These are phyloP conservation scores for Drosophila eugracilis DNA, from an alignment of 1,140 invertebrate species.

Conservation along the genomic window DNA sequence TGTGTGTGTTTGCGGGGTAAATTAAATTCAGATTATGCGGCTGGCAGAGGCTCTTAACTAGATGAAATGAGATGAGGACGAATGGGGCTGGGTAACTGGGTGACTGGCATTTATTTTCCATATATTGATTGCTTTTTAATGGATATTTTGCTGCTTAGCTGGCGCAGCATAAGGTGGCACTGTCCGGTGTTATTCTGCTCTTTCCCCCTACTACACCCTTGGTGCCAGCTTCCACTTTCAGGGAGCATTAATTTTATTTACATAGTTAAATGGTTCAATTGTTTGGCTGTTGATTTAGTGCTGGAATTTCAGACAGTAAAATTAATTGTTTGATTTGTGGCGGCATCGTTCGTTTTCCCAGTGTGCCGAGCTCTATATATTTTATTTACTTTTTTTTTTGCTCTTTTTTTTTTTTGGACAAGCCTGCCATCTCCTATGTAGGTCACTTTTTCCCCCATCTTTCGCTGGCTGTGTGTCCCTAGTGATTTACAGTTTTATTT, in stretches of 20 bases:
- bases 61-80: conserved; percentile 53
- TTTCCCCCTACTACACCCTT: not conserved
- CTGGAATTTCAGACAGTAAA: conserved; percentile 77
- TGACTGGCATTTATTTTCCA: conserved; percentile 81
- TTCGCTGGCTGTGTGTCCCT: conserved; percentile 21
- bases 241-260: conserved; percentile 77
- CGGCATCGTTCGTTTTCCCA: conserved; percentile 29
- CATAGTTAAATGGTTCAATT: conserved; percentile 82
- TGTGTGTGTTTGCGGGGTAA: conserved; percentile 55
- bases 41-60: conserved; percentile 65
- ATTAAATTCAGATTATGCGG: conserved; percentile 74
- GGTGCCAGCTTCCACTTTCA: conserved; percentile 12
- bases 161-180: conserved; percentile 50
- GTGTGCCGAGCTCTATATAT: not conserved
- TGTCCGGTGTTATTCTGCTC: conserved; percentile 23
- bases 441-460: conserved; percentile 50
- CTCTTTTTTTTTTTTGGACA: conserved; percentile 19
- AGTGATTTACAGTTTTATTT: conserved; percentile 79
- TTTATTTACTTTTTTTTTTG: conserved; percentile 1
- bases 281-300: conserved; percentile 81
- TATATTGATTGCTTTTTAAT: conserved; percentile 82
- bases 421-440: conserved; percentile 51
- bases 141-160: conserved; percentile 65
- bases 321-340: conserved; percentile 83
- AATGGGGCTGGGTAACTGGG: conserved; percentile 29